phyloP scores from a whole-genome alignment of 2,797 vertebrate species.

The Propithecus deckenii region DNA sequence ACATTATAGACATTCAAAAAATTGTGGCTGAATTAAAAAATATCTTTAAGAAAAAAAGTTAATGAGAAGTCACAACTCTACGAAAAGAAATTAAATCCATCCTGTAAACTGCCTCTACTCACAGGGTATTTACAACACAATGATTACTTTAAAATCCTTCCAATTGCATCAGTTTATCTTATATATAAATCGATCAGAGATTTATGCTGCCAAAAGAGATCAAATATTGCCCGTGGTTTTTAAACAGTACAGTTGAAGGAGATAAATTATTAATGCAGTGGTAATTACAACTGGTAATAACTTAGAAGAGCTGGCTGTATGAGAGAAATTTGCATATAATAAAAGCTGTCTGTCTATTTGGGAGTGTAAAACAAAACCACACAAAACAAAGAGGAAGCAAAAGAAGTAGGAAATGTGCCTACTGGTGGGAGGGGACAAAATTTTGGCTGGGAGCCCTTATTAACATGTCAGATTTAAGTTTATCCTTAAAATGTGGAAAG shows the following conservation, averaged over 20 bases:
- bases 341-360: neutral
- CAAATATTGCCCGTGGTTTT: neutral
- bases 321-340: neutral
- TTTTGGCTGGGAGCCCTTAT: neutral
- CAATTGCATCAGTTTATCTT: slow-evolving; percentile 17
- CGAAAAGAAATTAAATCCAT: slow-evolving; percentile 28
- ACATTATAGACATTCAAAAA: neutral
- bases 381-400: neutral
- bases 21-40: neutral
- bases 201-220: neutral
- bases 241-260: neutral
- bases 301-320: neutral
- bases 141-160: slow-evolving; percentile 3
- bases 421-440: neutral
- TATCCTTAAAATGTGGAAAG: neutral
- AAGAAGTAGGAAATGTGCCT: neutral
- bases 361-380: neutral
- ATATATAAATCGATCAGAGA: slow-evolving; percentile 36
- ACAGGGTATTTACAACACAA: slow-evolving; percentile 14
- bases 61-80: slow-evolving; percentile 23
- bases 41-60: neutral
- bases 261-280: neutral
- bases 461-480: neutral
- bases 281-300: neutral
- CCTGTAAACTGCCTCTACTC: neutral